phyloP scores from a whole-genome alignment of 2,113 vertebrate species.

The Hemichromis elongatus region DNA sequence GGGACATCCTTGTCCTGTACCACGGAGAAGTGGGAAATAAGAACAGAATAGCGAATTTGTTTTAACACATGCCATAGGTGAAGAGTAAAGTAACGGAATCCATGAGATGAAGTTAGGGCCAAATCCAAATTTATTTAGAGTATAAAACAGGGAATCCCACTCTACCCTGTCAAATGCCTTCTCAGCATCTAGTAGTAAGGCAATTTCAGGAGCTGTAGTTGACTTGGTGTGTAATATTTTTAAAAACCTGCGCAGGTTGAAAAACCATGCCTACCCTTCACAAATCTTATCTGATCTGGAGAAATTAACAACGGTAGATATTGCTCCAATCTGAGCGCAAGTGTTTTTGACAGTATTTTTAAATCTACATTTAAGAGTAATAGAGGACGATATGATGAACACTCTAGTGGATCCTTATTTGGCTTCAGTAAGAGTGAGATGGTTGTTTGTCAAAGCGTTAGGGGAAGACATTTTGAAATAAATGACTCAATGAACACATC shows the following conservation, averaged over 20 bases:
- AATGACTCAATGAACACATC: too few relatives aligned
- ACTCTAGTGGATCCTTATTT: neutral
- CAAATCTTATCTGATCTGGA: neutral
- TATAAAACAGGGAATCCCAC: neutral
- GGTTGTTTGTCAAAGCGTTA: too few relatives aligned
- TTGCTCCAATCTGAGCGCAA: neutral
- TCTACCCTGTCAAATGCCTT: neutral
- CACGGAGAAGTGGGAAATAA: accelerated
- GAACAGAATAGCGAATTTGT: neutral
- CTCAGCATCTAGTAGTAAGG: too few relatives aligned
- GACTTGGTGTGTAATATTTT: too few relatives aligned
- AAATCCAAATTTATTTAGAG: neutral
- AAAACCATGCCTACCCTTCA: neutral
- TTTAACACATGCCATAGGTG: neutral
- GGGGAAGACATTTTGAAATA: too few relatives aligned
- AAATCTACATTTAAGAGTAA: neutral
- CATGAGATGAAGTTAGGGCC: neutral
- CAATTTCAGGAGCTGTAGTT: too few relatives aligned
- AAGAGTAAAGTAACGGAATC: neutral
- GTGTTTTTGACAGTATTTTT: neutral
- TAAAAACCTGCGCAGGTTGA: neutral
- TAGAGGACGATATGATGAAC: neutral
- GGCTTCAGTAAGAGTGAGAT: neutral
- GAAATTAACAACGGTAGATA: neutral
- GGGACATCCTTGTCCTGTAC: neutral